A percentile compares a stretch with the other conserved stretches of the same genome.
These are phyloP conservation scores for Aegithalos caudatus DNA, from an alignment of 2,113 vertebrate species.

Conservation along the genomic window DNA sequence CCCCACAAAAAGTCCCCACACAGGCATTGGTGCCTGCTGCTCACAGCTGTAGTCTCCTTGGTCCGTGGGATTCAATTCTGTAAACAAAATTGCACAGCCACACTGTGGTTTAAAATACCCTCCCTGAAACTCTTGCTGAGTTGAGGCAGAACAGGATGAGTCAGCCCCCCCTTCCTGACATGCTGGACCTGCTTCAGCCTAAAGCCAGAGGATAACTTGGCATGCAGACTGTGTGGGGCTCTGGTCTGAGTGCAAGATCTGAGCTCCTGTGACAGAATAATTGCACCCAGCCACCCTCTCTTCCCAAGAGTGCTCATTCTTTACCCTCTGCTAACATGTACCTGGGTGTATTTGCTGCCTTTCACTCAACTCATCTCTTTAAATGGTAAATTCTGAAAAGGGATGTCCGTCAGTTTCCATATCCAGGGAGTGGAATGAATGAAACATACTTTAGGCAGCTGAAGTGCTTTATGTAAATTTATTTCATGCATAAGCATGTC, in stretches of 20 bases:
- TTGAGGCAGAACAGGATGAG: neutral
- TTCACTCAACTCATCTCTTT: neutral
- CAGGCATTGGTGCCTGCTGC: fast-evolving
- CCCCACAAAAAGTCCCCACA: no score
- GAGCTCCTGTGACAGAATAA: neutral
- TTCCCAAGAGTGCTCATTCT: fast-evolving
- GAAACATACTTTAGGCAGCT: neutral
- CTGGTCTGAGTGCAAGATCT: neutral
- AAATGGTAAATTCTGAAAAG: neutral
- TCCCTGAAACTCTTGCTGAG: no score
- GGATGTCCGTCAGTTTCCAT: neutral
- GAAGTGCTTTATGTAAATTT: neutral
- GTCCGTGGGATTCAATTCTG: neutral
- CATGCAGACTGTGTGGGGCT: neutral
- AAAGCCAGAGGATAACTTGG: neutral
- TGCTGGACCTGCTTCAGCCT: neutral
- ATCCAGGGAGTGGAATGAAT: neutral
- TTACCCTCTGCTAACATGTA: neutral
- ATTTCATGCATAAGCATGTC: no score
- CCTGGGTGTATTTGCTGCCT: neutral
- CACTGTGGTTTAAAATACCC: fast-evolving
- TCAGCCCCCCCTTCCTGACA: neutral
- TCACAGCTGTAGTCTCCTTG: fast-evolving
- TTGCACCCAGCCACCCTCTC: neutral
- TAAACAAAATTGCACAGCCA: neutral